phyloP scores from a whole-genome alignment of 2,113 vertebrate genomes.

The Cochlearius cochlearius region DNA sequence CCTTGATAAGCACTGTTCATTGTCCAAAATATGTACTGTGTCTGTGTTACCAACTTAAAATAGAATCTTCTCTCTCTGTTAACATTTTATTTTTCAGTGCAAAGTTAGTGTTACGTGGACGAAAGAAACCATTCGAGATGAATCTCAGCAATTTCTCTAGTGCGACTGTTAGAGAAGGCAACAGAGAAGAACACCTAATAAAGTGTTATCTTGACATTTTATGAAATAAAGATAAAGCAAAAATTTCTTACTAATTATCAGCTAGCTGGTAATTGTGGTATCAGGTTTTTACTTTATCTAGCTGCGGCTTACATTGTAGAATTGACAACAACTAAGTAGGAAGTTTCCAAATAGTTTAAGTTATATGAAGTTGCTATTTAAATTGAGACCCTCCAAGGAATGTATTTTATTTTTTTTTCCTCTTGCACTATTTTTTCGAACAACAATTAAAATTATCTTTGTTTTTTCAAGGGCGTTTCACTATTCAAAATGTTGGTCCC shows the following conservation, averaged over 20 bases:
- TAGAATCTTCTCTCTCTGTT: neutral
- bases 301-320: neutral
- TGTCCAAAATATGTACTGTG: neutral
- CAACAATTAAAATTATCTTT: neutral
- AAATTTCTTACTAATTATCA: neutral
- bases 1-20: neutral
- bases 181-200: neutral
- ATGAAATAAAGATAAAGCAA: neutral
- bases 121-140: neutral
- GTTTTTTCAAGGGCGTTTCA: slow-evolving; percentile 79
- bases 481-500: slow-evolving; percentile 89
- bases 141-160: neutral
- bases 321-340: neutral
- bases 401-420: neutral
- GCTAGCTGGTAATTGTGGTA: neutral
- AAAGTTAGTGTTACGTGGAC: neutral
- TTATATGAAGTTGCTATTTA: neutral
- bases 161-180: neutral
- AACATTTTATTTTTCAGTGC: neutral
- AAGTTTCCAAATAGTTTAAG: neutral
- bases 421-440: neutral
- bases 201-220: neutral
- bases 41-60: neutral
- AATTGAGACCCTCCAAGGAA: neutral
- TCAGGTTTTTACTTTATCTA: neutral